Evolutionary conservation across 2,797 vertebrate species (phyloP).

Genomic region (Galagoides demidoff): DNA sequence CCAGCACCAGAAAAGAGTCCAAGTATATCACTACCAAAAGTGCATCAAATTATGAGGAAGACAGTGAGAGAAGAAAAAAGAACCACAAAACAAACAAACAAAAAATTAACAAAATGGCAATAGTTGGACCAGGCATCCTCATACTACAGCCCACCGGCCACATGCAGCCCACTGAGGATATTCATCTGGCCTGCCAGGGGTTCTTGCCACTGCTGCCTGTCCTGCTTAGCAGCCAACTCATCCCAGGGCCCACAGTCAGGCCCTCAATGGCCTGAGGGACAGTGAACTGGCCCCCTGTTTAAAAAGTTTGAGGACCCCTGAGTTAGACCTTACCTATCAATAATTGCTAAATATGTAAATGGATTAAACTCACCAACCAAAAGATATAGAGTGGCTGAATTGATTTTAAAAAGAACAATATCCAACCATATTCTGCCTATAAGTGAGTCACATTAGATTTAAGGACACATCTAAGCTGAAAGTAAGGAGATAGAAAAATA

Average conservation of each 20-base stretch:
- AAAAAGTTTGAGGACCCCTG: no score
- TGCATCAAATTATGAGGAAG: background rate
- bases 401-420: background rate
- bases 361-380: background rate
- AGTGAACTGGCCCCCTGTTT: no score
- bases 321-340: background rate
- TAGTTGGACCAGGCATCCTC: background rate
- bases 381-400: background rate
- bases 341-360: background rate
- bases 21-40: background rate
- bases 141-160: no score
- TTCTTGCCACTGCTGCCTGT: no score
- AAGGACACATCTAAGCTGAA: background rate
- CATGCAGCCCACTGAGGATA: no score
- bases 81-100: background rate
- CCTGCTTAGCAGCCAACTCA: no score
- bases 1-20: background rate
- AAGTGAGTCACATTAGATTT: background rate
- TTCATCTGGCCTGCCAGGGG: no score
- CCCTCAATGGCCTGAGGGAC: no score
- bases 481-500: background rate
- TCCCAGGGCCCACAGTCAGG: no score
- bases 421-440: background rate
- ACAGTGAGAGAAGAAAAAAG: background rate
- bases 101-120: background rate